Percentiles rank a stretch among this genome's conserved stretches.
Evolutionary conservation across 2,113 vertebrate species (phyloP).

Genomic region (Sakesphorus luctuosus): DNA sequence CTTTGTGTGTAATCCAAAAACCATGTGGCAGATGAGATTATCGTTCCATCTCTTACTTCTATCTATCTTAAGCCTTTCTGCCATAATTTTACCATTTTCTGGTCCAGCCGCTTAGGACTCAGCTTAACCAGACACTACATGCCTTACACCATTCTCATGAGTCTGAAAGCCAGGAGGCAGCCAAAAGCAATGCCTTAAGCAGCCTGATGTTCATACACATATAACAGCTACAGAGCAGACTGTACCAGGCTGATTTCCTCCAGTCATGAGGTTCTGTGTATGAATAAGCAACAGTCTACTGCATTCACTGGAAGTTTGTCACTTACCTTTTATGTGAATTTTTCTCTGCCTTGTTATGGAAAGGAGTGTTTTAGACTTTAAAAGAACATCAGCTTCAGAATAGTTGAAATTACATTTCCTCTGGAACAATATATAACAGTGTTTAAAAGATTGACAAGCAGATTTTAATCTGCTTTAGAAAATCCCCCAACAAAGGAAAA

Average conservation of each 20-base stretch:
- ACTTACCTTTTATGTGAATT: background rate
- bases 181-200: background rate
- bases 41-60: background rate
- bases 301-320: background rate
- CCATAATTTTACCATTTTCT: background rate
- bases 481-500: background rate
- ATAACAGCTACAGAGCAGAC: background rate
- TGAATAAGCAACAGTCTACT: background rate
- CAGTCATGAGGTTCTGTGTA: accelerated
- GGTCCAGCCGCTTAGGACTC: background rate
- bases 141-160: background rate
- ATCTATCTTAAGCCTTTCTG: background rate
- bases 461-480: background rate
- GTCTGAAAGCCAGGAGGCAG: background rate
- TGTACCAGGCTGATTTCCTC: background rate
- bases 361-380: background rate
- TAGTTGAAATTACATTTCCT: background rate
- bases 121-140: background rate
- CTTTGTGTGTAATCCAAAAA: accelerated
- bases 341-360: background rate
- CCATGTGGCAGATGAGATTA: background rate
- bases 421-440: background rate
- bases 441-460: background rate
- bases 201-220: background rate
- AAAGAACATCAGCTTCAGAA: background rate